These are phyloP conservation scores for Antheraea yamamai DNA, from an alignment of 2,888 invertebrate species.

Conservation along the genomic window DNA sequence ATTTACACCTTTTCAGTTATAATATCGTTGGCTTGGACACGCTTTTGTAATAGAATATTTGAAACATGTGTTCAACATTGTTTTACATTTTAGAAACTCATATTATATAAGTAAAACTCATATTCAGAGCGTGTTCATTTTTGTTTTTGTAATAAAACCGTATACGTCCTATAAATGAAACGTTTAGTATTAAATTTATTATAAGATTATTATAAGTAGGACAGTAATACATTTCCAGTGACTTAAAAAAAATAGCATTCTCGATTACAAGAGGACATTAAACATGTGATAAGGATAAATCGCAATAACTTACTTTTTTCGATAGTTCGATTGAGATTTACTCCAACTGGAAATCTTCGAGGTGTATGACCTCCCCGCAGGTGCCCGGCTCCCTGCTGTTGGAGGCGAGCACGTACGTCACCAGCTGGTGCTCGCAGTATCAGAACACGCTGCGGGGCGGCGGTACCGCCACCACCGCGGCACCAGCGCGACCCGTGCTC, in stretches of 20 bases:
- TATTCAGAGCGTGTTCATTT: too few relatives aligned
- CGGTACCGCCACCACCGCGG: slow-evolving; percentile 89
- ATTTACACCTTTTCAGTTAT: too few relatives aligned
- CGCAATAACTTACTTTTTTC: background rate
- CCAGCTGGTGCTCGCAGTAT: slow-evolving; percentile 45
- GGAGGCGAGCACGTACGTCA: slow-evolving; percentile 34
- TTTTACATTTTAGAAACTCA: too few relatives aligned
- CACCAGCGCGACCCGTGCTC: slow-evolving; percentile 92
- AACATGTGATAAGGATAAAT: background rate
- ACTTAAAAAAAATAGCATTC: background rate
- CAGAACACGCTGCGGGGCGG: slow-evolving; percentile 65
- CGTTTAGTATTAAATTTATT: background rate
- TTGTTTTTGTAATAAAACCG: too few relatives aligned
- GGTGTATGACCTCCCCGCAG: background rate
- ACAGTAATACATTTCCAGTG: background rate
- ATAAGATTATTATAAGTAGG: background rate
- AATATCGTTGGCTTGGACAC: too few relatives aligned
- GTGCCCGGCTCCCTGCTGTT: background rate
- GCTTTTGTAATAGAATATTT: too few relatives aligned
- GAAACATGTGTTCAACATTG: too few relatives aligned
- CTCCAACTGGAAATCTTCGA: slow-evolving; percentile 9
- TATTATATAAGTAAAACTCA: too few relatives aligned
- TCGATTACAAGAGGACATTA: background rate
- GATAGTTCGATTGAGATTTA: background rate
- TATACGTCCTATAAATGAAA: background rate